Conservation (phyloP, 2,797 vertebrate genomes). For the Arremon aurantiirostris region DNA sequence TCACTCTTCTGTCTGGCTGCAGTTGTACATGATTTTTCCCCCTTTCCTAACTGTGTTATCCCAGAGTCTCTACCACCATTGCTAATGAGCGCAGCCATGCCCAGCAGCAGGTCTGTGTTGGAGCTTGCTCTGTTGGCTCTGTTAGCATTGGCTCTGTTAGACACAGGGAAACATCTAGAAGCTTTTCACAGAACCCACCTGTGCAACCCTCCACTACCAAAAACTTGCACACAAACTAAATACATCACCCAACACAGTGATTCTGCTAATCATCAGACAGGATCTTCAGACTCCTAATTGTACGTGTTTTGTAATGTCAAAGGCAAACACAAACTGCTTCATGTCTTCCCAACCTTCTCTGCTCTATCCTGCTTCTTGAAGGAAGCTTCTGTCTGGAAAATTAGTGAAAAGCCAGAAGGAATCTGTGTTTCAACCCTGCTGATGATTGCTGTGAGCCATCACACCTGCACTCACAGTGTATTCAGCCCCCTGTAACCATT, state of each 20-base stretch:
- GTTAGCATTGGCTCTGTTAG: not conserved
- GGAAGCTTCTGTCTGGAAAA: not conserved
- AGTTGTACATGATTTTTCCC: not conserved
- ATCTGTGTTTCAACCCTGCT: not conserved
- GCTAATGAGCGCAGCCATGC: not conserved
- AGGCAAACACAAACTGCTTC: not conserved
- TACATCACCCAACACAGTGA: not conserved
- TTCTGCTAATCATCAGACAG: not conserved
- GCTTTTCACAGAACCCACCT: not conserved
- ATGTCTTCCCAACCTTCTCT: not conserved
- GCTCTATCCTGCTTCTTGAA: not conserved
- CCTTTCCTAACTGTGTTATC: not conserved
- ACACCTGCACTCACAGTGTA: not conserved
- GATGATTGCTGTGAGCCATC: not conserved
- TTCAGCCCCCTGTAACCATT: not conserved
- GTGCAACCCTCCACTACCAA: not conserved
- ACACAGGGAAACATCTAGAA: not conserved
- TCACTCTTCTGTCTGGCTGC: not conserved
- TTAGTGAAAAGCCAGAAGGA: not conserved
- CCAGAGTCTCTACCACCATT: rapidly evolving
- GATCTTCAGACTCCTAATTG: not conserved
- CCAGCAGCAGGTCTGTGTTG: not conserved
- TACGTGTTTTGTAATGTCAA: not conserved
- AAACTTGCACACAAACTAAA: not conserved
- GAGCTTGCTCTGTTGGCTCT: too few relatives aligned